Evolutionary conservation across 2,113 vertebrate genomes (phyloP).

Genomic region (Glareola pratincola): DNA sequence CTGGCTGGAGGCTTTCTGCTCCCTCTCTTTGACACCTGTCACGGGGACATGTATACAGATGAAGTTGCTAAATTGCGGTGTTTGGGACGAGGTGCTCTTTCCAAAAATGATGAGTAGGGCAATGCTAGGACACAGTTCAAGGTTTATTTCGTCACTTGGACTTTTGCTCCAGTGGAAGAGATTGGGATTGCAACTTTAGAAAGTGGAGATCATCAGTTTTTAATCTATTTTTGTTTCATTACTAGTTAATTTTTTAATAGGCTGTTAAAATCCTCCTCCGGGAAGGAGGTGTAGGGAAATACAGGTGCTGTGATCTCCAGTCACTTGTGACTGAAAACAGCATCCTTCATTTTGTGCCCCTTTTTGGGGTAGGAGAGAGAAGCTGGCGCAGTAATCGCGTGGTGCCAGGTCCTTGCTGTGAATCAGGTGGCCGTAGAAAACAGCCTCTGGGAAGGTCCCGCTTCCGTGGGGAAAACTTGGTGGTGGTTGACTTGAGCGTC

Average conservation of each 20-base stretch:
- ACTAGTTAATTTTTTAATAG: not conserved
- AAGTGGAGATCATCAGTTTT: not conserved
- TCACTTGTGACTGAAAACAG: not conserved
- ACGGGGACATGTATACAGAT: not conserved
- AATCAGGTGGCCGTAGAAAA: not conserved
- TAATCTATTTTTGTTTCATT: not conserved
- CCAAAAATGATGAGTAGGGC: not conserved
- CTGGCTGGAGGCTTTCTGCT: not conserved
- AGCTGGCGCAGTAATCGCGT: accelerated
- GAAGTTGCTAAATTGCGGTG: not conserved
- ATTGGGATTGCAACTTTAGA: not conserved
- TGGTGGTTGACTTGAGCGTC: not conserved
- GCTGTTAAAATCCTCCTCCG: not conserved
- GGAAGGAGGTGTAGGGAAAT: not conserved
- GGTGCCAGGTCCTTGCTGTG: not conserved
- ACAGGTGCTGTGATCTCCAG: not conserved
- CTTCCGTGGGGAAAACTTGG: not conserved
- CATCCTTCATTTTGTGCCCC: not conserved
- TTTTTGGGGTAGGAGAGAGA: not conserved
- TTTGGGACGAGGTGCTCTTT: conserved; percentile 21
- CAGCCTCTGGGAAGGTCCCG: not conserved
- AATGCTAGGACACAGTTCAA: conserved; percentile 28
- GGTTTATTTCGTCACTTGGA: conserved; percentile 42
- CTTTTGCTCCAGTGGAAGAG: conserved; percentile 2
- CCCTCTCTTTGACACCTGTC: not conserved